Conservation (phyloP, 2,113 vertebrate species). For the Toxotes chatareus region DNA sequence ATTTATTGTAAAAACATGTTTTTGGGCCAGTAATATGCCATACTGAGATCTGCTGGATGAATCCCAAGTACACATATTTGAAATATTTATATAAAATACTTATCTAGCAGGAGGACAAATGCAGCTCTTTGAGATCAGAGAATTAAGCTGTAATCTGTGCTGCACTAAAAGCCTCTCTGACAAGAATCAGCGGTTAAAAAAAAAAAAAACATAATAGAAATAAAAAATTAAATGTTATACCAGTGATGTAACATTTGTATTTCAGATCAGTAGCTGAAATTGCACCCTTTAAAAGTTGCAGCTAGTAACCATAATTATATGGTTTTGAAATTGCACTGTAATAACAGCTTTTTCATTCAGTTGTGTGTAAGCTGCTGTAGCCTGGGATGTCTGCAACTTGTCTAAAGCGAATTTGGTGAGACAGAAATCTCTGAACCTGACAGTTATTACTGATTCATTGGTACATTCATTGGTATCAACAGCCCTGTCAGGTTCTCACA, state of each 20-base stretch:
- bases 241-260: conserved; percentile 9
- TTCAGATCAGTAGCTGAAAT: conserved; percentile 1
- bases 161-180: not conserved
- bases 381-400: not conserved
- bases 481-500: not conserved
- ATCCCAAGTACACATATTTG: not conserved
- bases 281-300: not conserved
- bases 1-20: not conserved
- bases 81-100: not conserved
- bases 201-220: no score
- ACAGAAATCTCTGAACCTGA: not conserved
- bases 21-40: not conserved
- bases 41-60: not conserved
- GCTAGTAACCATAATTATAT: conserved; percentile 7
- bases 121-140: not conserved
- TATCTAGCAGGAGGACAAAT: no score
- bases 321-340: conserved; percentile 18
- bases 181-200: no score
- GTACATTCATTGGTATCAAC: not conserved
- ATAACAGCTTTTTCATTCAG: not conserved
- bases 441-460: not conserved
- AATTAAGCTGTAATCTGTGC: not conserved
- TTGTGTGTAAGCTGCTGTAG: conserved; percentile 1
- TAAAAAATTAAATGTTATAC: no score
- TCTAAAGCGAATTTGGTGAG: not conserved